Percentiles rank a stretch among this genome's conserved stretches.
These are phyloP conservation scores for Hyaena hyaena DNA, from an alignment of 2,113 vertebrate genomes.

Conservation along the genomic window DNA sequence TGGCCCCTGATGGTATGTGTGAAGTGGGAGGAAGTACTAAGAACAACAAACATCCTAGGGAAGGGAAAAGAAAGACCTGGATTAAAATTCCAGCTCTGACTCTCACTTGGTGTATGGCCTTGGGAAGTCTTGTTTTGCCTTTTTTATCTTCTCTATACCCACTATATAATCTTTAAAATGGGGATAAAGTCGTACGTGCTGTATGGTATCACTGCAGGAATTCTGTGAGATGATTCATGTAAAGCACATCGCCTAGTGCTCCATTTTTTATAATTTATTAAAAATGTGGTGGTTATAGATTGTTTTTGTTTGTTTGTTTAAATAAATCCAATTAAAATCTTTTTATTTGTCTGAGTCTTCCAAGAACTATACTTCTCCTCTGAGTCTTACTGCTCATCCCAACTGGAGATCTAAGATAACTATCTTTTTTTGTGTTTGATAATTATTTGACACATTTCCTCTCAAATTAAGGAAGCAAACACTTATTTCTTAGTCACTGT, in stretches of 20 bases:
- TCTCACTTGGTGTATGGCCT: not conserved
- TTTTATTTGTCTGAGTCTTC: slow-evolving; percentile 28
- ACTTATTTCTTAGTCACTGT: not conserved
- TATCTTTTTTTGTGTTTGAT: slow-evolving; percentile 47
- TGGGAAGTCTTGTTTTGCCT: not conserved
- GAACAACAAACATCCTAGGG: not conserved
- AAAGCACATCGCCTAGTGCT: not conserved
- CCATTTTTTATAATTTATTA: slow-evolving; percentile 29
- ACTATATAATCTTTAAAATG: slow-evolving; percentile 47
- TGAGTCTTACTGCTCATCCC: slow-evolving; percentile 28
- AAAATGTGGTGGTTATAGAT: not conserved
- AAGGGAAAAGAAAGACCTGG: not conserved
- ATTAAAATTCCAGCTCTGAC: not conserved
- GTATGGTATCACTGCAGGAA: not conserved
- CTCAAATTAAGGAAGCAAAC: slow-evolving; percentile 46
- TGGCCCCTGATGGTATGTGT: not conserved
- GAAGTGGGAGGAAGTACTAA: not conserved
- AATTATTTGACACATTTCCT: slow-evolving; percentile 51
- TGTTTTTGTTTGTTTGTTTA: slow-evolving; percentile 20
- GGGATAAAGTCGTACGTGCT: not conserved
- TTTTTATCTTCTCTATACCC: not conserved
- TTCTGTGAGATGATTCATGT: slow-evolving; percentile 18
- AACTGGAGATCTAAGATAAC: slow-evolving; percentile 55
- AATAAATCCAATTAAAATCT: slow-evolving; percentile 68
- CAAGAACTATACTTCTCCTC: slow-evolving; percentile 53